These are phyloP conservation scores for Coptotermes formosanus DNA, from an alignment of 1,140 invertebrate species.

Conservation along the genomic window DNA sequence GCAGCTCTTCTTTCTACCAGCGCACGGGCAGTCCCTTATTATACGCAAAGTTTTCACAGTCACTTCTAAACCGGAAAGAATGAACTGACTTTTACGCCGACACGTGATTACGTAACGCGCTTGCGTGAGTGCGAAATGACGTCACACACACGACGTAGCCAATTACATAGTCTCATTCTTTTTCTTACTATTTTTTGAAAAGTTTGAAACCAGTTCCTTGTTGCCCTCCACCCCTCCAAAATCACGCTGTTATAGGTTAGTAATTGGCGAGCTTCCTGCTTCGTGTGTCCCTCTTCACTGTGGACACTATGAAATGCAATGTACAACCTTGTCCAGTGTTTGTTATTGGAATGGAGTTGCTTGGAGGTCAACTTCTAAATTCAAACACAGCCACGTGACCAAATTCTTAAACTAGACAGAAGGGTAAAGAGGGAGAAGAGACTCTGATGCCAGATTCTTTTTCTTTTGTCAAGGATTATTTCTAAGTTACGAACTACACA, in stretches of 20 bases:
- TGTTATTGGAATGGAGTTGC: background rate
- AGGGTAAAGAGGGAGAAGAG: background rate
- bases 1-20: too few relatives aligned
- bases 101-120: background rate
- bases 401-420: background rate
- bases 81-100: background rate
- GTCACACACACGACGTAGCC: background rate
- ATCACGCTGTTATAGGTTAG: background rate
- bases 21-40: too few relatives aligned
- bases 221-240: too few relatives aligned
- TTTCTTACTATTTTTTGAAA: background rate
- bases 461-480: background rate
- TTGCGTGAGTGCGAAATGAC: background rate
- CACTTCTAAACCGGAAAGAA: background rate
- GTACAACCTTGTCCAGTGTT: background rate
- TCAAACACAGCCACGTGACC: background rate
- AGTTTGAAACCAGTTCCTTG: background rate
- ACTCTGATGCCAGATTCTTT: background rate
- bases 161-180: background rate
- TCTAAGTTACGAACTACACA: background rate
- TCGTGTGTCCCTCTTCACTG: background rate
- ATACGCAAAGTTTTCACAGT: background rate
- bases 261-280: background rate
- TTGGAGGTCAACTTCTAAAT: conserved; percentile 5
- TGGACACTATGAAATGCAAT: background rate